A percentile compares a stretch with the other conserved stretches of the same genome.
Conservation (phyloP, 2,888 invertebrate species). For the Drosophila meridiana region DNA sequence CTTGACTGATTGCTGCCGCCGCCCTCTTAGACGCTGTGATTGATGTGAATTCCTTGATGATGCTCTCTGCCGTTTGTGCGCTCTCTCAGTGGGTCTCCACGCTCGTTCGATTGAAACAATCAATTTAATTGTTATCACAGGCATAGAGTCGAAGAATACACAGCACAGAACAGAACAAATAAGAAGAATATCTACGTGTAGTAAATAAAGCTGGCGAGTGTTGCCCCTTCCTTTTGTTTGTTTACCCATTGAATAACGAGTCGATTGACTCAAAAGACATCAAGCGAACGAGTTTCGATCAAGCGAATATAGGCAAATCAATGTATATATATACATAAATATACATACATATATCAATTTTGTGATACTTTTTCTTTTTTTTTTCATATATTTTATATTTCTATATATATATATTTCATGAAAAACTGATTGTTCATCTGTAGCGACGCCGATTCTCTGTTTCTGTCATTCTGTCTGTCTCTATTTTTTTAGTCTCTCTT, state of each 20-base stretch:
- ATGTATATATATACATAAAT: background rate
- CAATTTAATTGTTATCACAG: conserved; percentile 61
- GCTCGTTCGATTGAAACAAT: conserved; percentile 52
- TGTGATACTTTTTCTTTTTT: background rate
- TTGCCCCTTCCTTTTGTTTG: conserved; percentile 13
- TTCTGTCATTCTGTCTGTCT: too few relatives aligned
- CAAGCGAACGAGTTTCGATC: conserved; percentile 7
- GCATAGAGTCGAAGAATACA: conserved; percentile 8
- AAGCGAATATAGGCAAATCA: conserved; percentile 5
- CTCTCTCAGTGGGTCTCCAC: conserved; percentile 26
- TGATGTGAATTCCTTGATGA: conserved; percentile 37
- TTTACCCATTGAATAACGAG: conserved; percentile 21
- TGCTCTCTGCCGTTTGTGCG: conserved; percentile 54
- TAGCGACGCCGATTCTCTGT: too few relatives aligned
- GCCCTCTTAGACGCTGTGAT: conserved; percentile 43
- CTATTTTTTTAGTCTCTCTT: too few relatives aligned
- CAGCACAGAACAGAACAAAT: conserved; percentile 3
- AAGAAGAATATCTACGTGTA: conserved; percentile 4
- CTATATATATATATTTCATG: background rate
- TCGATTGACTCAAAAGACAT: conserved; percentile 21
- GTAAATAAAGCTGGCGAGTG: conserved; percentile 38
- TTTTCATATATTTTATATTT: background rate
- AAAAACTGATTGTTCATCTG: too few relatives aligned
- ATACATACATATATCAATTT: background rate
- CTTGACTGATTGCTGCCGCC: conserved; percentile 40